Conservation (phyloP, 2,113 vertebrate species). For the Pluvialis apricaria region DNA sequence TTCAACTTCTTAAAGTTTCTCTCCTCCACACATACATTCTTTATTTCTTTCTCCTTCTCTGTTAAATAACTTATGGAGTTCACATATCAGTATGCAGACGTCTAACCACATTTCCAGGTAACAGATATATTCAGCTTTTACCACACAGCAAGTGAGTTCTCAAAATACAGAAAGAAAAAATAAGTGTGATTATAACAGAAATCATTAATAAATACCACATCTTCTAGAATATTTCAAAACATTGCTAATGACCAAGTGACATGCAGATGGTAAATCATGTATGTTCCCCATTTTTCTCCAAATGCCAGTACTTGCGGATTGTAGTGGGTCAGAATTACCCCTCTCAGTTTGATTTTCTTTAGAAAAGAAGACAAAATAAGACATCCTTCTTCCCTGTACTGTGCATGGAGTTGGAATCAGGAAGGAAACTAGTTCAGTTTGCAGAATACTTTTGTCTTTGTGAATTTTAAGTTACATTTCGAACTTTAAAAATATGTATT, state of each 20-base stretch:
- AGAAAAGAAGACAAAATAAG: not conserved
- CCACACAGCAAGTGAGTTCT: not conserved
- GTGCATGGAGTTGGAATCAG: not conserved
- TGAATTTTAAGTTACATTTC: not conserved
- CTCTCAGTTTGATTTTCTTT: not conserved
- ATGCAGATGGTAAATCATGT: not conserved
- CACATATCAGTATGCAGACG: not conserved
- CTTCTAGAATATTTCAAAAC: not conserved
- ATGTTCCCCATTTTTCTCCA: not conserved
- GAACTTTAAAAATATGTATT: not conserved
- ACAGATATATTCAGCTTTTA: not conserved
- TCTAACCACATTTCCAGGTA: not conserved
- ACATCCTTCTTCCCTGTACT: not conserved
- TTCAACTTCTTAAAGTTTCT: not conserved
- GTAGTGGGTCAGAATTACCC: not conserved
- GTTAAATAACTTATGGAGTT: not conserved
- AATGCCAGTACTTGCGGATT: not conserved
- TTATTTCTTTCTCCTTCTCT: not conserved
- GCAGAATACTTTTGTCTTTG: not conserved
- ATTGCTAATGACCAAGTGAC: not conserved
- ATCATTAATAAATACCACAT: not conserved
- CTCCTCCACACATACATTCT: not conserved
- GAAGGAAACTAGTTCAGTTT: not conserved
- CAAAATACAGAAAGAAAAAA: not conserved
- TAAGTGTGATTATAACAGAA: not conserved